These are phyloP conservation scores for Cynoglossus semilaevis DNA, from an alignment of 2,113 vertebrate species.

Conservation along the genomic window DNA sequence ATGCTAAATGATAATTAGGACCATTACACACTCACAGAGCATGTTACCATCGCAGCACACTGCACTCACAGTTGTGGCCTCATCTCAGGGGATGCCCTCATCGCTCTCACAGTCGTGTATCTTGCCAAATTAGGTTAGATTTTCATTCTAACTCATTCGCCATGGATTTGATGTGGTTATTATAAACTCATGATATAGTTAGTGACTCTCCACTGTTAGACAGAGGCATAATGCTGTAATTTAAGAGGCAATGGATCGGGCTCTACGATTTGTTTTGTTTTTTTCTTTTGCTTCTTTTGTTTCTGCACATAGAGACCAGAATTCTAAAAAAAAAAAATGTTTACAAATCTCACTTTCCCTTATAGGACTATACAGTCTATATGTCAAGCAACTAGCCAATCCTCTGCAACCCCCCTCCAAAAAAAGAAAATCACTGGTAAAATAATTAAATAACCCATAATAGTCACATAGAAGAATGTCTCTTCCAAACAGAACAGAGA, in stretches of 20 bases:
- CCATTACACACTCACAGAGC: slow-evolving; percentile 72
- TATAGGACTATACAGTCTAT: too few species aligned
- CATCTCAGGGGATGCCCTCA: slow-evolving; percentile 64
- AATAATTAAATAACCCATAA: too few species aligned
- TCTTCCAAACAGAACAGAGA: too few species aligned
- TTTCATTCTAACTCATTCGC: slow-evolving; percentile 67
- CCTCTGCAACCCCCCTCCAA: too few species aligned
- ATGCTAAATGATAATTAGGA: slow-evolving; percentile 75
- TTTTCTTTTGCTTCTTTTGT: too few species aligned
- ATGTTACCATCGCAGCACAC: slow-evolving; percentile 51
- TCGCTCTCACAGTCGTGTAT: slow-evolving; percentile 62
- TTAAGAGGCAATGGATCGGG: slow-evolving; percentile 47
- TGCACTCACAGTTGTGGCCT: slow-evolving; percentile 55
- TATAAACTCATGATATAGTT: slow-evolving; percentile 70
- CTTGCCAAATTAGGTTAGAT: slow-evolving; percentile 71
- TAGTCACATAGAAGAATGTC: too few species aligned
- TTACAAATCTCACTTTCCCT: too few species aligned
- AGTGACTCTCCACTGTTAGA: slow-evolving; percentile 57
- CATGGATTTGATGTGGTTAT: slow-evolving; percentile 68
- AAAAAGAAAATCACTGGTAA: too few species aligned
- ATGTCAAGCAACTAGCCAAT: too few species aligned
- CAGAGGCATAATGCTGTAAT: slow-evolving; percentile 43
- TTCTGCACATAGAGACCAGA: too few species aligned
- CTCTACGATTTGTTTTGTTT: too few species aligned
- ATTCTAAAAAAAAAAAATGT: too few species aligned